phyloP scores from a whole-genome alignment of 2,888 invertebrate species.

The Toxonevra muliebris region DNA sequence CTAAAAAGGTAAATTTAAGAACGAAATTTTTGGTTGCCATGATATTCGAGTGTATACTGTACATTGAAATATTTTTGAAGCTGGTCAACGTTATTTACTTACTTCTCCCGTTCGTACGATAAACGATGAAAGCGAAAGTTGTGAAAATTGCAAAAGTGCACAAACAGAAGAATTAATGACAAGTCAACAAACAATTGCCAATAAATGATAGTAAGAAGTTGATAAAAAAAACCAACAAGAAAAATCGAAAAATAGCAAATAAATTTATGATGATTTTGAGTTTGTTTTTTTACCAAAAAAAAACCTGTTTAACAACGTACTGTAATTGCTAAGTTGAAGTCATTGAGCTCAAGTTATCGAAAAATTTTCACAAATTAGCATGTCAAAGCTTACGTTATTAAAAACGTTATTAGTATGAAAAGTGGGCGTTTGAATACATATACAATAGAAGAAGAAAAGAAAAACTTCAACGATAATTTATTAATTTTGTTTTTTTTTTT shows the following conservation, averaged over 20 bases:
- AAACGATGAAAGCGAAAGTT: conserved; percentile 32
- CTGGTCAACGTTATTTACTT: too few species aligned
- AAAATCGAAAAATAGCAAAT: background rate
- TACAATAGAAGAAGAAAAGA: background rate
- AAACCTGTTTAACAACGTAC: too few species aligned
- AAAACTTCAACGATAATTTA: background rate
- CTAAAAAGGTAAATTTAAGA: too few species aligned
- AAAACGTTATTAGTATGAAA: background rate
- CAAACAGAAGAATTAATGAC: conserved; percentile 30
- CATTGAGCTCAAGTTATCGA: too few species aligned
- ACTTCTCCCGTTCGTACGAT: too few species aligned
- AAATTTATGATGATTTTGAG: background rate
- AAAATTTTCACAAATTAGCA: background rate
- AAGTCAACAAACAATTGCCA: conserved; percentile 28
- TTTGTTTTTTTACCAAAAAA: background rate
- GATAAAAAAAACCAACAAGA: background rate
- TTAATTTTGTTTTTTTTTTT: background rate
- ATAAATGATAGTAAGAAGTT: background rate
- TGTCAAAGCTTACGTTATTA: background rate
- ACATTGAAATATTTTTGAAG: too few species aligned
- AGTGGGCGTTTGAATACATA: conserved; percentile 1
- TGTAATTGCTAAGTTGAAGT: too few species aligned
- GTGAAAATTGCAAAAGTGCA: conserved; percentile 33
- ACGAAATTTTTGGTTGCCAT: too few species aligned
- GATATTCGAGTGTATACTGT: too few species aligned